Evolutionary conservation across 2,797 vertebrate genomes (phyloP).

Genomic region (Nyctibius grandis): DNA sequence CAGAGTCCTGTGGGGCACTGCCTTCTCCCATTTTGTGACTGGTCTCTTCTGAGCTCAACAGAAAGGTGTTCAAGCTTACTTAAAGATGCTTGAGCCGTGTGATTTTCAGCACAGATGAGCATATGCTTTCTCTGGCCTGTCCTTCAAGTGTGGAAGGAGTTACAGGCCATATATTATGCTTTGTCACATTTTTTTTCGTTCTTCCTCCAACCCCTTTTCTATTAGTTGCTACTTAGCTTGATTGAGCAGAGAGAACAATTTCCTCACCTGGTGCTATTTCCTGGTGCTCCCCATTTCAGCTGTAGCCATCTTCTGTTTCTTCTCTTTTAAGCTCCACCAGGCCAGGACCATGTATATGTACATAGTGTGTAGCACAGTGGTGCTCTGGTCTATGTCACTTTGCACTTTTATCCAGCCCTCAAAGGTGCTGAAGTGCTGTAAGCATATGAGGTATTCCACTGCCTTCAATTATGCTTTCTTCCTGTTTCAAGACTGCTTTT

Average conservation of each 20-base stretch:
- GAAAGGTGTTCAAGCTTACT: not conserved
- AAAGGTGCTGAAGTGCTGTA: not conserved
- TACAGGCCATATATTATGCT: not conserved
- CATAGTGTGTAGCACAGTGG: not conserved
- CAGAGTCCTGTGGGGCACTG: not conserved
- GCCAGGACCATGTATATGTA: not conserved
- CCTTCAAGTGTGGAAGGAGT: not conserved
- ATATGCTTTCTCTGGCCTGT: not conserved
- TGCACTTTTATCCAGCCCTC: not conserved
- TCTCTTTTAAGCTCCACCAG: not conserved
- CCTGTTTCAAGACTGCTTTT: not conserved
- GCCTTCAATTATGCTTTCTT: not conserved
- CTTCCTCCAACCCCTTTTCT: not conserved
- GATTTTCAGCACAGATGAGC: not conserved
- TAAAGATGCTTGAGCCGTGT: not conserved
- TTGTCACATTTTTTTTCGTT: not conserved
- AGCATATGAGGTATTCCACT: not conserved
- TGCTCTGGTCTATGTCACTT: constrained; percentile 16
- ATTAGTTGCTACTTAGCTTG: not conserved
- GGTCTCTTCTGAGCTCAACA: not conserved
- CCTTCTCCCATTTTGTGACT: not conserved
- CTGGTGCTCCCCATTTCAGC: not conserved
- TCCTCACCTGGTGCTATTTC: not conserved
- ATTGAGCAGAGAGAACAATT: not conserved
- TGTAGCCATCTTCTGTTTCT: not conserved